Evolutionary conservation across 1,140 invertebrate species (phyloP).

Genomic region (Hirudo medicinalis): DNA sequence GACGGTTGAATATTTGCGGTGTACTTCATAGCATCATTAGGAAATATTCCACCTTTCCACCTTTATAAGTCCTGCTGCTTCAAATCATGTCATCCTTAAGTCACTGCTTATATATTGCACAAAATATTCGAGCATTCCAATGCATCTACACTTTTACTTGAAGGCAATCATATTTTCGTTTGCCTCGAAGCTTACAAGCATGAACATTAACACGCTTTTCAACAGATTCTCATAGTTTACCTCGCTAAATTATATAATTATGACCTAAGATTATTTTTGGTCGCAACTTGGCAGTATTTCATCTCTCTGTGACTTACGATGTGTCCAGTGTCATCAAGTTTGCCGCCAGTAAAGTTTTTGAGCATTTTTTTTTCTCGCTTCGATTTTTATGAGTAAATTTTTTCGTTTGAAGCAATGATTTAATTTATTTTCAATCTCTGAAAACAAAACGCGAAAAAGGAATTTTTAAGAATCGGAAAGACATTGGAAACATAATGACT

Average conservation of each 20-base stretch:
- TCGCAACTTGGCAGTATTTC: not conserved
- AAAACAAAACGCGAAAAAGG: constrained; percentile 25
- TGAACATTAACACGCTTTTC: too few relatives aligned
- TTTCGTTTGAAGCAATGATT: not conserved
- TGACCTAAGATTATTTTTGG: not conserved
- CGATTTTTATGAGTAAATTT: not conserved
- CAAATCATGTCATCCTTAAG: too few relatives aligned
- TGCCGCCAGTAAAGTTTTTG: not conserved
- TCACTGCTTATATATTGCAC: too few relatives aligned
- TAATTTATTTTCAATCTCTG: not conserved
- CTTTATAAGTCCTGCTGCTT: too few relatives aligned
- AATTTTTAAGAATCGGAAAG: constrained; percentile 28
- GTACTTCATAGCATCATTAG: not conserved
- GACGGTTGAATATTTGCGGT: not conserved
- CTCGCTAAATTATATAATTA: too few relatives aligned
- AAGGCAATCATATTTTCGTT: too few relatives aligned
- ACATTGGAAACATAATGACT: constrained; percentile 23
- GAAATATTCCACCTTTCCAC: too few relatives aligned
- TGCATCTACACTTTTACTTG: too few relatives aligned
- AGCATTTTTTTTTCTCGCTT: not conserved
- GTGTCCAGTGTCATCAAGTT: not conserved
- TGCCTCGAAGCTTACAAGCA: too few relatives aligned
- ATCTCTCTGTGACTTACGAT: not conserved
- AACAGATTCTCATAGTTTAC: too few relatives aligned
- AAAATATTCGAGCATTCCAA: too few relatives aligned